These are phyloP conservation scores for Enteromius argenteus DNA, from an alignment of 2,797 vertebrate species.

Conservation along the genomic window DNA sequence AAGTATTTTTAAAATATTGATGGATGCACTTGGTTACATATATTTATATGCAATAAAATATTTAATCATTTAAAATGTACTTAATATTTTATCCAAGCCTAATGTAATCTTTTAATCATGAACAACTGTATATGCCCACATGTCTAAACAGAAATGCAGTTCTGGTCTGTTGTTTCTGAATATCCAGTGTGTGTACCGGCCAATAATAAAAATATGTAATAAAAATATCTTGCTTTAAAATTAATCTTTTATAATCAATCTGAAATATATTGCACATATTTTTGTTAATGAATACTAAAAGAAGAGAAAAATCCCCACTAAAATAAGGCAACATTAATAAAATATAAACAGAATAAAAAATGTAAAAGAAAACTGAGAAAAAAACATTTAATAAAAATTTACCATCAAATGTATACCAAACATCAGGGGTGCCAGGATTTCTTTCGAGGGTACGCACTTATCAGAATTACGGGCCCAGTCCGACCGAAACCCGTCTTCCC, in stretches of 20 bases:
- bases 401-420: no score
- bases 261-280: no score
- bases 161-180: not conserved
- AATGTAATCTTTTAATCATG: not conserved
- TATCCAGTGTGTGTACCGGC: not conserved
- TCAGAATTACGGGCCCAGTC: no score
- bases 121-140: not conserved
- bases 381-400: no score
- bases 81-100: not conserved
- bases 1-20: not conserved
- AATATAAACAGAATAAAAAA: no score
- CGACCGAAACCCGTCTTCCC: no score
- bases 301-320: no score
- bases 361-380: no score
- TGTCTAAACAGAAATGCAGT: not conserved
- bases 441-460: no score
- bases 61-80: not conserved
- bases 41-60: not conserved
- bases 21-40: not conserved
- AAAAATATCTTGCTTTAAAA: not conserved
- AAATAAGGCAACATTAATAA: no score
- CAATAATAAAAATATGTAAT: not conserved
- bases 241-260: not conserved
- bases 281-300: no score
- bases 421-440: no score